Conservation (phyloP, 2,888 invertebrate species). For the Tubulanus polymorphus region DNA sequence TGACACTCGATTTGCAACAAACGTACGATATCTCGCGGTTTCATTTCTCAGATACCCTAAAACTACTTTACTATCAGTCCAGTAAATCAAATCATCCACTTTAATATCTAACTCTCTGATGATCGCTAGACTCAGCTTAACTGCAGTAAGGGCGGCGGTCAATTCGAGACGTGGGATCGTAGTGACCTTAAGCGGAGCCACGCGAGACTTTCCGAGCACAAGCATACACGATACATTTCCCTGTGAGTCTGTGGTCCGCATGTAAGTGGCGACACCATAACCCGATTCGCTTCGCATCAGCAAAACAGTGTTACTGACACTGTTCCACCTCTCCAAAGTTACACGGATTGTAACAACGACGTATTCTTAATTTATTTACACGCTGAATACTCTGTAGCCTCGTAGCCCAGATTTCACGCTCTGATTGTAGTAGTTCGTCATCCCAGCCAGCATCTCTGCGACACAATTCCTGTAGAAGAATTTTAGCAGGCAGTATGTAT, state of each 20-base stretch:
- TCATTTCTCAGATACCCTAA: not conserved
- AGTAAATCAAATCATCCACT: not conserved
- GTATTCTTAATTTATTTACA: no score
- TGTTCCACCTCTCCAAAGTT: no score
- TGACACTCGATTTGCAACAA: not conserved
- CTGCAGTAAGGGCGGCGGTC: not conserved
- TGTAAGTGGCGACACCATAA: constrained; percentile 13
- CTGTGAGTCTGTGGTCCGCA: constrained; percentile 2
- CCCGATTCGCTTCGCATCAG: constrained; percentile 17
- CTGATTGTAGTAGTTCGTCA: no score
- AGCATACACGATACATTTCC: not conserved
- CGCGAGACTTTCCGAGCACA: not conserved
- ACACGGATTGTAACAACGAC: no score
- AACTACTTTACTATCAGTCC: not conserved
- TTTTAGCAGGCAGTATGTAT: constrained; percentile 10
- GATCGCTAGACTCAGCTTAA: not conserved
- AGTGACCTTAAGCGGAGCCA: constrained; percentile 2
- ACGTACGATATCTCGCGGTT: not conserved
- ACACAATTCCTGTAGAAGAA: constrained; percentile 9
- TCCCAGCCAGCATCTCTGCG: constrained; percentile 10
- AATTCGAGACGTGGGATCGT: constrained; percentile 6
- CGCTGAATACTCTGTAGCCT: no score
- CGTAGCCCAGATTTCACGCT: no score
- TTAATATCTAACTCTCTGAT: not conserved
- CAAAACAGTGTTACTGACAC: constrained; percentile 15